These are phyloP conservation scores for Hydrochoerus hydrochaeris DNA, from an alignment of 2,113 vertebrate species.

Conservation along the genomic window DNA sequence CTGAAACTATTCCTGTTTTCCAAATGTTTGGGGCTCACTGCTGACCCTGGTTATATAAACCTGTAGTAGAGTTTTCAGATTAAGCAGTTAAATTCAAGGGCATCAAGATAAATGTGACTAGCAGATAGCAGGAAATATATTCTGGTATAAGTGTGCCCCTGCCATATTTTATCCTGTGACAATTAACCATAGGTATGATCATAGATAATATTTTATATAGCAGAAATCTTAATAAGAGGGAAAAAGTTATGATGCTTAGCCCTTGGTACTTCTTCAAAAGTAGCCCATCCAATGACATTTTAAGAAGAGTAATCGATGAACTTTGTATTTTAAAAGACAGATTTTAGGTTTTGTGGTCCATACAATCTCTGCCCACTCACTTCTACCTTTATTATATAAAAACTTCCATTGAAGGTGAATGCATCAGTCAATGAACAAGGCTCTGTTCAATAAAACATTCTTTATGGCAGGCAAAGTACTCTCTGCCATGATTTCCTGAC, in stretches of 20 bases:
- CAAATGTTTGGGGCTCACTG: neutral
- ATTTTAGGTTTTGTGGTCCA: neutral
- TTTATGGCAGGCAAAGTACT: neutral
- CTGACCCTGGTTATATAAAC: slow-evolving; percentile 2
- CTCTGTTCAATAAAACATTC: neutral
- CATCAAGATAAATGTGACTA: neutral
- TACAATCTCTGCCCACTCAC: neutral
- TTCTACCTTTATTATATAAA: neutral
- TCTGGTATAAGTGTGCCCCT: neutral
- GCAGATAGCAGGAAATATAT: neutral
- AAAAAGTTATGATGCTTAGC: neutral
- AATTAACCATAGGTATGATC: neutral
- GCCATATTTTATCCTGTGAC: neutral
- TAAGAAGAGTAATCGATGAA: neutral
- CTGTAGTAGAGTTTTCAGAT: neutral
- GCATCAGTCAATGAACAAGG: neutral
- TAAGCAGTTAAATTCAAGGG: neutral
- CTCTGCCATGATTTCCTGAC: neutral
- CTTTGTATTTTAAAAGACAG: neutral
- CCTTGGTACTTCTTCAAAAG: neutral
- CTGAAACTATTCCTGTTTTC: neutral
- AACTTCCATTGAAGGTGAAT: neutral
- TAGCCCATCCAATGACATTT: neutral
- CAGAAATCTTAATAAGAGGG: neutral
- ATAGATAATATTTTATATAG: neutral